Conservation (phyloP, 2,888 invertebrate genomes). For the Chalcis sispes region DNA sequence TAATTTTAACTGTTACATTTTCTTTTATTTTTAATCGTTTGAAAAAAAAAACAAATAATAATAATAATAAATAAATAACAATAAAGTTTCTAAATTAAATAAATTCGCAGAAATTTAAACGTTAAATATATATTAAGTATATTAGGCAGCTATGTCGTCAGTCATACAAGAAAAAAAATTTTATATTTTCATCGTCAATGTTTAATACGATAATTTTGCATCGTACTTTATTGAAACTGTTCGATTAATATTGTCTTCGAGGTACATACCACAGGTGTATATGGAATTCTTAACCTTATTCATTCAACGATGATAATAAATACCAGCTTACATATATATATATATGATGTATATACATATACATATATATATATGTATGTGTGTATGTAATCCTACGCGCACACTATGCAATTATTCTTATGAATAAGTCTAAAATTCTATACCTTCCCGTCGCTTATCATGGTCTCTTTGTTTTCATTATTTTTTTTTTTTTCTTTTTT, state of each 20-base stretch:
- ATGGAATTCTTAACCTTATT: conserved; percentile 65
- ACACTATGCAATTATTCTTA: conserved; percentile 41
- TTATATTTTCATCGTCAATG: conserved; percentile 8
- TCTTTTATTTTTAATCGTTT: too few relatives aligned
- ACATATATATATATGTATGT: neutral
- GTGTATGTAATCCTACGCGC: conserved; percentile 21
- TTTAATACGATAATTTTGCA: neutral
- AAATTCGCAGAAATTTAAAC: neutral
- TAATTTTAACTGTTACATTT: conserved; percentile 3
- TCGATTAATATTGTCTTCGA: conserved; percentile 68
- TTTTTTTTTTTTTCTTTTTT: neutral
- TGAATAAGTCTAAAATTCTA: conserved; percentile 41
- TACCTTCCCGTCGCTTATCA: conserved; percentile 18
- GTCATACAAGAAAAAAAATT: conserved; percentile 30
- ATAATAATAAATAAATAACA: too few relatives aligned
- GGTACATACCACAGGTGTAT: conserved; percentile 61
- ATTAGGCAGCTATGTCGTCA: conserved; percentile 41
- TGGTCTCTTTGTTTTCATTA: neutral
- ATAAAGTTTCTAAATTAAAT: neutral
- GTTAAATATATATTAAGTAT: conserved; percentile 13
- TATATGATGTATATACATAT: neutral
- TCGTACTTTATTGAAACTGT: conserved; percentile 18
- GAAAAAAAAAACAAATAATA: too few relatives aligned
- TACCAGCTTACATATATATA: neutral
- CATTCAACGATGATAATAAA: conserved; percentile 22